Conservation (phyloP, 2,113 vertebrate species). For the Mus spicilegus region DNA sequence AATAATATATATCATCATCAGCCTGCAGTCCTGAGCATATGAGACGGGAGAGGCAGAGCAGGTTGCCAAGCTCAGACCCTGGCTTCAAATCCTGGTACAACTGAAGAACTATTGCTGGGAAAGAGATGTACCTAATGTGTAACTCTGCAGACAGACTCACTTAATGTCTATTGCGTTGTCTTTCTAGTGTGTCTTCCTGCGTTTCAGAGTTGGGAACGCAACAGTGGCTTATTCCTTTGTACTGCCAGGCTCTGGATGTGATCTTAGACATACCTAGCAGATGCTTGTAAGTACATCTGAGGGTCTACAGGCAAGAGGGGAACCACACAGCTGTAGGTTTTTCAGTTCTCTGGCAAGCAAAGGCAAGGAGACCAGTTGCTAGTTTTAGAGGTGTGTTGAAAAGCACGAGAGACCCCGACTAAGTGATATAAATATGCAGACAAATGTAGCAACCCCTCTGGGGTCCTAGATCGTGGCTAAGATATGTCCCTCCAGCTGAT, state of each 20-base stretch:
- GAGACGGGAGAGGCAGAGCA: neutral
- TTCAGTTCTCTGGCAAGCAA: neutral
- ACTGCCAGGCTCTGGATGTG: neutral
- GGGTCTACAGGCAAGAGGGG: neutral
- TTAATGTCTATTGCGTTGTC: neutral
- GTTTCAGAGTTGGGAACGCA: neutral
- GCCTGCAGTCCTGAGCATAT: neutral
- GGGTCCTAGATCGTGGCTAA: neutral
- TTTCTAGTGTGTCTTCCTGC: neutral
- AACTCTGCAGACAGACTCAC: neutral
- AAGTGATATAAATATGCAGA: neutral
- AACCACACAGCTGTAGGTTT: fast-evolving
- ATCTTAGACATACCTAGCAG: neutral
- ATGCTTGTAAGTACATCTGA: neutral
- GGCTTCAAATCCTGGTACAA: neutral
- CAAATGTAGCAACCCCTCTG: fast-evolving
- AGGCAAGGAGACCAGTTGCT: neutral
- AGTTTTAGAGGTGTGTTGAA: neutral
- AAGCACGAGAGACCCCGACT: neutral
- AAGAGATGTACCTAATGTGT: neutral
- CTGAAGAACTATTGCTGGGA: neutral
- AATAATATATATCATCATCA: fast-evolving
- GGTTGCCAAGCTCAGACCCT: neutral
- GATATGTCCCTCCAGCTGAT: neutral
- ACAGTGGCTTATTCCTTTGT: neutral